phyloP scores from a whole-genome alignment of 2,797 vertebrate genomes.

The Malacoraja senta region DNA sequence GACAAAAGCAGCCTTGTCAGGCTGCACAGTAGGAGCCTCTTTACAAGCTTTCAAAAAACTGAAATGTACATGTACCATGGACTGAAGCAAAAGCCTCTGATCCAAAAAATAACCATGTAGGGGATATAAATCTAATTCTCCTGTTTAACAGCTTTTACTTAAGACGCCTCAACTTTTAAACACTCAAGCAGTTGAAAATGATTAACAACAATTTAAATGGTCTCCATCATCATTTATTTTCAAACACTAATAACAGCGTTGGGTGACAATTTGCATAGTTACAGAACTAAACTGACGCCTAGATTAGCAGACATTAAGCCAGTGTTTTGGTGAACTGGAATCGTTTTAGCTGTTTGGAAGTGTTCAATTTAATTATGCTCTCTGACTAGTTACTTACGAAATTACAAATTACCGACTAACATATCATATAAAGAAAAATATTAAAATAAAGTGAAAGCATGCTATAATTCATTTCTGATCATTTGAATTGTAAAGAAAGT shows the following conservation, averaged over 20 bases:
- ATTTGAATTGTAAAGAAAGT: not conserved
- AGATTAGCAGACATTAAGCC: not conserved
- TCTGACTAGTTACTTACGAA: not conserved
- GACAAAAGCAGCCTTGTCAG: not conserved
- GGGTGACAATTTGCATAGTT: not conserved
- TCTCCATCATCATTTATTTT: not conserved
- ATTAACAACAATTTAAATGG: not conserved
- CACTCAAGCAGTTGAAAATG: not conserved
- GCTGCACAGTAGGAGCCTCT: not conserved
- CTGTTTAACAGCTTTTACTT: not conserved
- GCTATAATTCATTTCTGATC: not conserved
- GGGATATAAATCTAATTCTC: not conserved
- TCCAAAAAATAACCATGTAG: not conserved
- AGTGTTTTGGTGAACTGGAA: not conserved
- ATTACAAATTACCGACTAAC: constrained; percentile 5
- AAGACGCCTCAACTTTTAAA: not conserved
- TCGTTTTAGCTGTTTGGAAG: not conserved
- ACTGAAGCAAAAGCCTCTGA: too few relatives aligned
- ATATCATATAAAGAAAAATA: not conserved
- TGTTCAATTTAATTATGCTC: not conserved
- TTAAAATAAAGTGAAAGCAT: not conserved
- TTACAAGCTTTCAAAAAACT: not conserved
- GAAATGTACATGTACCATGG: not conserved
- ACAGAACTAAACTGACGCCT: not conserved
- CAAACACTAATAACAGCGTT: not conserved